phyloP scores from a whole-genome alignment of 1,140 invertebrate species.

The Nymphalis io region DNA sequence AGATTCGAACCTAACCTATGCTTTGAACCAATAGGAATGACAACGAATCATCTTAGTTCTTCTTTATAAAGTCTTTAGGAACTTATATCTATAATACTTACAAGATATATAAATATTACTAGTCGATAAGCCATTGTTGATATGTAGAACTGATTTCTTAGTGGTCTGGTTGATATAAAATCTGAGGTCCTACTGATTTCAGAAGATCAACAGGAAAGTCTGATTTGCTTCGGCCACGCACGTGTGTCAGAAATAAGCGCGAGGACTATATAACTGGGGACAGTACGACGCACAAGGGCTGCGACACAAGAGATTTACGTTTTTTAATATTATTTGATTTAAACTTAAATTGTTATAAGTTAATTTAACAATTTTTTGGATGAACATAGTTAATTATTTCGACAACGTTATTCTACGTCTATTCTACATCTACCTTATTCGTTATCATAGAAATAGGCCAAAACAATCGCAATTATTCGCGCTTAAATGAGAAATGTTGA shows the following conservation, averaged over 20 bases:
- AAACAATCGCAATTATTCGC: conserved; percentile 10
- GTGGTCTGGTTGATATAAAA: conserved; percentile 38
- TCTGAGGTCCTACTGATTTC: conserved; percentile 49
- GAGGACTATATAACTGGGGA: conserved; percentile 26
- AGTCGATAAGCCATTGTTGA: conserved; percentile 52
- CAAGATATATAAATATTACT: conserved; percentile 49
- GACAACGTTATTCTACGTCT: too few relatives aligned
- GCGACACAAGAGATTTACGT: background rate
- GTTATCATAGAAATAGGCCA: background rate
- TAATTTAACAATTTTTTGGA: background rate
- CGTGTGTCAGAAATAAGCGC: conserved; percentile 47
- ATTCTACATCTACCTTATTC: background rate
- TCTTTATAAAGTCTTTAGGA: background rate
- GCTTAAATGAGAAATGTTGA: background rate
- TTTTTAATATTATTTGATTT: background rate
- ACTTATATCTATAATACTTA: conserved; percentile 41
- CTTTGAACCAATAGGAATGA: too few relatives aligned
- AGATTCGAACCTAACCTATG: background rate
- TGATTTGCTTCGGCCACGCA: conserved; percentile 61
- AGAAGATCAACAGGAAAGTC: conserved; percentile 61
- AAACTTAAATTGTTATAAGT: background rate
- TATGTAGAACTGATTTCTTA: background rate
- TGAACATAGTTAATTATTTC: background rate
- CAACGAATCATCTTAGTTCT: too few relatives aligned
- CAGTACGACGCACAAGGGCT: conserved; percentile 29